phyloP scores from a whole-genome alignment of 1,140 invertebrate species.

The Yoshiicerus persimilis region DNA sequence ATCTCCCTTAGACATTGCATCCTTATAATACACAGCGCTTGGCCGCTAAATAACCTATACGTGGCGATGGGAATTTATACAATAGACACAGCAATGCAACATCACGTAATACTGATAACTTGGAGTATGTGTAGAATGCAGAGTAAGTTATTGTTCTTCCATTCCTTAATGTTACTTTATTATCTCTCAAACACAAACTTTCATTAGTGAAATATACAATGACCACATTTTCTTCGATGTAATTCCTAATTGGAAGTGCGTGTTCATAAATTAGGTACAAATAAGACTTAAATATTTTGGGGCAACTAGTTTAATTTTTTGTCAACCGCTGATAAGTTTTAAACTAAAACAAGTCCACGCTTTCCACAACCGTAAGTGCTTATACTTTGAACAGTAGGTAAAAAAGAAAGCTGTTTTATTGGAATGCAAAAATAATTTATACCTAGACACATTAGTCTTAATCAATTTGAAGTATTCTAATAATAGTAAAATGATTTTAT shows the following conservation, averaged over 20 bases:
- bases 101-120: background rate
- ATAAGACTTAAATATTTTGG: background rate
- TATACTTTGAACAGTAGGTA: no score
- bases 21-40: background rate
- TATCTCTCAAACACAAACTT: background rate
- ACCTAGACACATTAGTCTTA: no score
- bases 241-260: background rate
- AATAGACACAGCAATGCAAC: background rate
- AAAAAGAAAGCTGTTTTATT: no score
- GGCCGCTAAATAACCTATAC: background rate
- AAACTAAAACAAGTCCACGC: no score
- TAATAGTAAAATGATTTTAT: no score
- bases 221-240: background rate
- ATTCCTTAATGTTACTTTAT: no score
- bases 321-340: no score
- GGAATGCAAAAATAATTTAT: no score
- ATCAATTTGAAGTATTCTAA: no score
- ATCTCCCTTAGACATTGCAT: background rate
- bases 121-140: background rate
- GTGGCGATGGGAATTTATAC: background rate
- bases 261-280: background rate
- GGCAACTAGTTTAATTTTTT: background rate
- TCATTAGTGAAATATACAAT: background rate
- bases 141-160: no score
- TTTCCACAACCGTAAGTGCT: no score